Base-by-base conservation (phyloP, 2,888 invertebrate species). In the Eupsilia transversa region DNA sequence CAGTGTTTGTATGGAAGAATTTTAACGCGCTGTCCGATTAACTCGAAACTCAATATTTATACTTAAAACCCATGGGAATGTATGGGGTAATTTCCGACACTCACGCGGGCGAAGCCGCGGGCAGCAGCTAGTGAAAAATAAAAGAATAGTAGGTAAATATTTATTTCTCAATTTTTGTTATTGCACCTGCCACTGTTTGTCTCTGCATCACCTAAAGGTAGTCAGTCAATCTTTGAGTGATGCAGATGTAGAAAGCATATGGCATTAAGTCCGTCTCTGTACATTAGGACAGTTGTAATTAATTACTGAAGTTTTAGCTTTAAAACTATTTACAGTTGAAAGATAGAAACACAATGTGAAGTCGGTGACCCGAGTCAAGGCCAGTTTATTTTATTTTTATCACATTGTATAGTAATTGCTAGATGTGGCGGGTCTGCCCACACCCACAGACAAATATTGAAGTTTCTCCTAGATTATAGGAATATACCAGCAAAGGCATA, bases 311-410 rank as follows among this genome's bases (percentile, higher is more conserved):
- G 10, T 46, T 80, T 52, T 59, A 75, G 61, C 27, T 74, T 49
- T 49, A 35, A 49, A 49, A 57, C 33, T n/a, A 35, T 63, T 7
- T 56, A n/a, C 72, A 72, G n/a, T 30, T 52, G 30, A 35, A 43
- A 80, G 27, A 46, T 43, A 38, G 23, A 54, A 41, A 61, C 43
- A 79, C 80, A 80, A 61, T 80, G 41, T n/a, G 6, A 57, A n/a
- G 63, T 80, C 80, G 64, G 23, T 30, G 75, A 52, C 63, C 63
- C 14, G 20, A 30, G 7, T 17, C 80, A 77, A 80, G 80, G 77
- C n/a, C 27, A 52, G 72, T n/a, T 46, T 23, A 77, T 73, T 80
- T 74, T 64, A 74, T 74, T 74, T 80, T 80, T 49, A 73, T 63
- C 20, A 33, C 61, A 33, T 41, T 23, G 23, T 33, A 46, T 49